Evolutionary conservation across 2,797 vertebrate species (phyloP).

Genomic region (Calcarius lapponicus): DNA sequence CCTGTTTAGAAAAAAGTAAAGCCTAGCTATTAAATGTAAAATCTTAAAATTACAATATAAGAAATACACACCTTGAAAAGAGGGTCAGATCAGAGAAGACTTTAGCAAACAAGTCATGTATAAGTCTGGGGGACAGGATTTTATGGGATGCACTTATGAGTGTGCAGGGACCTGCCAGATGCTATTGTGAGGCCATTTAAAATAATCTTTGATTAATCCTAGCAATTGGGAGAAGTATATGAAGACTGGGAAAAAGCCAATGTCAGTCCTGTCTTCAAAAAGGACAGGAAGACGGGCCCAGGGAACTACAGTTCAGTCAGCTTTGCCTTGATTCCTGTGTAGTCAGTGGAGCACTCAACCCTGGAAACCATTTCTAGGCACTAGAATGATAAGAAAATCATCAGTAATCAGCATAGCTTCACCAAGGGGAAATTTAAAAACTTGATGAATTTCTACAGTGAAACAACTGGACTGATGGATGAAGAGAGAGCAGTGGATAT

Average conservation of each 20-base stretch:
- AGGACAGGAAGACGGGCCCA: not conserved
- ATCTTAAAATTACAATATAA: not conserved
- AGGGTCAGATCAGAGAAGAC: not conserved
- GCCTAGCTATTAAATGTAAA: not conserved
- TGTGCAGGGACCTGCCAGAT: not conserved
- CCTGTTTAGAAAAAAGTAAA: not conserved
- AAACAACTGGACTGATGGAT: not conserved
- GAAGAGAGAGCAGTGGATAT: not conserved
- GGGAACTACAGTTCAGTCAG: not conserved
- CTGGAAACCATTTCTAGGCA: not conserved
- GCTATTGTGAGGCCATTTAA: not conserved
- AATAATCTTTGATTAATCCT: not conserved
- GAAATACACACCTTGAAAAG: not conserved
- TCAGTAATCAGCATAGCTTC: not conserved
- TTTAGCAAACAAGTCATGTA: not conserved
- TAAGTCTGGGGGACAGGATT: not conserved
- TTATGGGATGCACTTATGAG: fast-evolving
- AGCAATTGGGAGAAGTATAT: not conserved
- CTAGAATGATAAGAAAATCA: not conserved
- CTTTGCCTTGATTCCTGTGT: not conserved
- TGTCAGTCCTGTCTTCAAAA: not conserved
- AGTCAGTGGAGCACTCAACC: not conserved
- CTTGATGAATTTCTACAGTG: not conserved
- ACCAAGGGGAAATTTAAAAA: not conserved
- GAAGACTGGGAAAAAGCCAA: not conserved